Conservation (phyloP, 2,888 invertebrate species). For the Lithophane socia region DNA sequence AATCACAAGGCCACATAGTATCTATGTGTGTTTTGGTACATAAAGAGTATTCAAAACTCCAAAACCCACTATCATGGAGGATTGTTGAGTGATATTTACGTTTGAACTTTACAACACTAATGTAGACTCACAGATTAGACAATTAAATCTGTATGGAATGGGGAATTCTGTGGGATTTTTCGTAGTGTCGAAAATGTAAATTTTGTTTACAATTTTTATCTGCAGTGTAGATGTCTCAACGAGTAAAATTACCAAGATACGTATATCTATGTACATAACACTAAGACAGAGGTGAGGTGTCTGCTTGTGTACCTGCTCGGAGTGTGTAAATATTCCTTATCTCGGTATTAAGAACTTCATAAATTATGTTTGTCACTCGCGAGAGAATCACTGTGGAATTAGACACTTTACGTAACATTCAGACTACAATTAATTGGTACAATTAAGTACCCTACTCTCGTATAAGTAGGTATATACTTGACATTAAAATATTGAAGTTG, state of each 20-base stretch:
- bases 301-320: constrained; percentile 82
- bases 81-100: constrained; percentile 62
- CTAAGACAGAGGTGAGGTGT: constrained; percentile 87
- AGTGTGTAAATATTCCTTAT: constrained; percentile 89
- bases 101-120: constrained; percentile 65
- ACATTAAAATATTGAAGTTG: constrained; percentile 39
- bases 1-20: constrained; percentile 39
- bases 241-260: constrained; percentile 87
- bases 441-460: constrained; percentile 6
- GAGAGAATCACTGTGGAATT: constrained; percentile 81
- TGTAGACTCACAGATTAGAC: constrained; percentile 71
- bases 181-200: constrained; percentile 75
- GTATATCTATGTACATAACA: constrained; percentile 87
- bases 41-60: constrained; percentile 47
- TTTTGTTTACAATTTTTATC: constrained; percentile 86
- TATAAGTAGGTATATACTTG: constrained; percentile 14
- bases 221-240: constrained; percentile 85
- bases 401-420: constrained; percentile 75
- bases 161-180: constrained; percentile 74
- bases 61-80: constrained; percentile 60
- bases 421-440: constrained; percentile 40
- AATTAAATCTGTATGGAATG: constrained; percentile 69
- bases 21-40: constrained; percentile 40
- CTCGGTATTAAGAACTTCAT: constrained; percentile 89
- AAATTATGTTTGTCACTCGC: constrained; percentile 90